A percentile compares a stretch with the other conserved stretches of the same genome.
Evolutionary conservation across 2,113 vertebrate genomes (phyloP).

Genomic region (Panthera tigris): DNA sequence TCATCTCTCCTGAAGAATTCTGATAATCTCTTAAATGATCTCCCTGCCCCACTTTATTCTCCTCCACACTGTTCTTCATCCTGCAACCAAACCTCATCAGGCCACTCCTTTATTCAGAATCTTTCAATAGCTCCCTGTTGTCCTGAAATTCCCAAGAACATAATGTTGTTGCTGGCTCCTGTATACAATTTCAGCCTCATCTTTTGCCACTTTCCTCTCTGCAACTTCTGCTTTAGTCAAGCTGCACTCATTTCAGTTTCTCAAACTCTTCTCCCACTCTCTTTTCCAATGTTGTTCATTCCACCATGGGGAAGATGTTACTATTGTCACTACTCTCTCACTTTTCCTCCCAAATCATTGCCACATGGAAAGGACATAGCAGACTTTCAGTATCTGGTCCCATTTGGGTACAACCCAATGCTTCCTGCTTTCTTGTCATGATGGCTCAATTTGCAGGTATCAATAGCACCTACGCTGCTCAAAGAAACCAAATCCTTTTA

Average conservation of each 20-base stretch:
- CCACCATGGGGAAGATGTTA: background rate
- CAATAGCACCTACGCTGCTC: background rate
- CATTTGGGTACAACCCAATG: background rate
- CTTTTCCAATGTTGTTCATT: background rate
- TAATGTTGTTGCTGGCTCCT: background rate
- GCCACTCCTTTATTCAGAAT: background rate
- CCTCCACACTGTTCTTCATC: background rate
- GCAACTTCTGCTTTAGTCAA: background rate
- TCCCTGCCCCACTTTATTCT: background rate
- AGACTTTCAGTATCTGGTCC: background rate
- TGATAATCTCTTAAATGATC: background rate
- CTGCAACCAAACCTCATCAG: background rate
- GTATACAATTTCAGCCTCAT: background rate
- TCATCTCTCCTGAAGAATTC: background rate
- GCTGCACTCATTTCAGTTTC: slow-evolving; percentile 1
- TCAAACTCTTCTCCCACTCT: background rate
- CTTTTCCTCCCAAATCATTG: background rate
- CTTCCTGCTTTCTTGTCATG: background rate
- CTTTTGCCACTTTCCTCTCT: background rate
- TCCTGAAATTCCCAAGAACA: background rate
- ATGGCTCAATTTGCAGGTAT: background rate
- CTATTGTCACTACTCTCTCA: background rate
- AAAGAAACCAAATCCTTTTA: background rate
- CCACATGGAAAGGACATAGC: background rate
- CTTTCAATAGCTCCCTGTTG: background rate